Conservation (phyloP, 2,888 invertebrate genomes). For the Drosophila austrosaltans region DNA sequence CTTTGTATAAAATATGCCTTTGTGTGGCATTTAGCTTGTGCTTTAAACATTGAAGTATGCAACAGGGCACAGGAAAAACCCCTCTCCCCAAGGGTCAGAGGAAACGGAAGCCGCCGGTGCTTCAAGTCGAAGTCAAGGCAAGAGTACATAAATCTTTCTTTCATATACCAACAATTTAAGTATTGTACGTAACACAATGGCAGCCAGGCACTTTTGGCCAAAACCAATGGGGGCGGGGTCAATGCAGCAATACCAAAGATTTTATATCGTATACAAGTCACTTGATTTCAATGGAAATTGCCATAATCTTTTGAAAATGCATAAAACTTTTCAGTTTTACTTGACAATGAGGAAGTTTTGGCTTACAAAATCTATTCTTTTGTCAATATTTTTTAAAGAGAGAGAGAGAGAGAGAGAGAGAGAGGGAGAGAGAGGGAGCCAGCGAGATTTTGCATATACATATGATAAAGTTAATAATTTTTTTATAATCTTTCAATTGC, state of each 20-base stretch:
- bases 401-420: too few species aligned
- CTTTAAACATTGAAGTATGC: constrained; percentile 68
- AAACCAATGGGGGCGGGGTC: constrained; percentile 1
- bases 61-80: constrained; percentile 50
- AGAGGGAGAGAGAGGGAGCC: too few species aligned
- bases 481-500: too few species aligned
- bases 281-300: neutral
- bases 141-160: constrained; percentile 48
- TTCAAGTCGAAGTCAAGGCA: constrained; percentile 17
- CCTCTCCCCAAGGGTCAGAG: constrained; percentile 10
- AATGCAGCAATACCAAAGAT: neutral
- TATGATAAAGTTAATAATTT: too few species aligned
- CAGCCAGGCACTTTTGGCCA: constrained; percentile 47
- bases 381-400: too few species aligned
- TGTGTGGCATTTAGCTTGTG: constrained; percentile 64
- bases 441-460: too few species aligned
- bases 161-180: constrained; percentile 17
- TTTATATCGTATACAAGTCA: neutral
- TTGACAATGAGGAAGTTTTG: too few species aligned
- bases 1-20: constrained; percentile 54
- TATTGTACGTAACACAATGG: constrained; percentile 2
- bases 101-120: constrained; percentile 59
- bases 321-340: too few species aligned
- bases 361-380: too few species aligned
- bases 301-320: neutral